These are phyloP conservation scores for Orussus abietinus DNA, from an alignment of 1,140 invertebrate species.

Conservation along the genomic window DNA sequence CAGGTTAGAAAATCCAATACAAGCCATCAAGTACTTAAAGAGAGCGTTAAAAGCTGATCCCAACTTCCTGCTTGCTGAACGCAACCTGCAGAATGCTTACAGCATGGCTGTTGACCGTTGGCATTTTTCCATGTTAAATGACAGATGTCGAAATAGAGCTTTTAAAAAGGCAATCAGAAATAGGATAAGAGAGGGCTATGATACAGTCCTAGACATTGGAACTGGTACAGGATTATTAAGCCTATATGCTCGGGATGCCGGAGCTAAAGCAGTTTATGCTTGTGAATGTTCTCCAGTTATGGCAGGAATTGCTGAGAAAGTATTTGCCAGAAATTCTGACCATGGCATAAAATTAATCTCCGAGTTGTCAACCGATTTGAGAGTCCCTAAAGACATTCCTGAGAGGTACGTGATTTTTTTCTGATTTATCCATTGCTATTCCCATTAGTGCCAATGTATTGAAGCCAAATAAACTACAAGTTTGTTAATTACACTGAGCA, in stretches of 20 bases:
- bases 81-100: conserved; percentile 40
- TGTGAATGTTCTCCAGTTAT: conserved; percentile 66
- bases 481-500: too few relatives aligned
- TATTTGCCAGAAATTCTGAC: conserved; percentile 55
- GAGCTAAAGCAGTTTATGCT: conserved; percentile 58
- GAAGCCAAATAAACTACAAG: too few relatives aligned
- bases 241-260: conserved; percentile 59
- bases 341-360: conserved; percentile 45
- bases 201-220: conserved; percentile 69
- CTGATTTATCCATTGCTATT: background rate
- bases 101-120: conserved; percentile 63
- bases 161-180: conserved; percentile 63
- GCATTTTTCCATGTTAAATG: conserved; percentile 82
- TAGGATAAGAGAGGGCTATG: conserved; percentile 52
- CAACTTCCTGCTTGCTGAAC: conserved; percentile 37
- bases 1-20: conserved; percentile 31
- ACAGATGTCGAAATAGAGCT: conserved; percentile 62
- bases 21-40: conserved; percentile 34
- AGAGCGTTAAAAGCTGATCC: conserved; percentile 26
- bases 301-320: conserved; percentile 57
- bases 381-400: conserved; percentile 56
- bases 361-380: conserved; percentile 56
- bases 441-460: too few relatives aligned
- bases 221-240: conserved; percentile 69
- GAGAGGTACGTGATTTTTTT: conserved; percentile 30